phyloP scores from a whole-genome alignment of 2,113 vertebrate genomes.

The Caloenas nicobarica region DNA sequence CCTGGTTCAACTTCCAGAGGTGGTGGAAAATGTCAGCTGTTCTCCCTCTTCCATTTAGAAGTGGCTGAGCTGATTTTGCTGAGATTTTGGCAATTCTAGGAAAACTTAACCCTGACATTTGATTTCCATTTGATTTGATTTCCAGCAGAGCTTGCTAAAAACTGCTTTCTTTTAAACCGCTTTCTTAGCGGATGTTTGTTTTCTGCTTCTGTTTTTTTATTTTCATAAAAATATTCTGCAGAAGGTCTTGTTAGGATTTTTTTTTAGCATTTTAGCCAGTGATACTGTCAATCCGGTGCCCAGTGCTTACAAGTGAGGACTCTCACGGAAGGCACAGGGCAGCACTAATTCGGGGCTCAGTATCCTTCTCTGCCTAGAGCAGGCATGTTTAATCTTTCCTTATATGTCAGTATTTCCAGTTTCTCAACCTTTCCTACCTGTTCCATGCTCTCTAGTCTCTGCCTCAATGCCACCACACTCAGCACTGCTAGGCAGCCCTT shows the following conservation, averaged over 20 bases:
- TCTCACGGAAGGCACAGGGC: neutral
- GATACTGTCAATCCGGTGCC: neutral
- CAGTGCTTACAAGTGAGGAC: neutral
- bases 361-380: neutral
- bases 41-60: neutral
- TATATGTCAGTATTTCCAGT: neutral
- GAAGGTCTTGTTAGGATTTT: neutral
- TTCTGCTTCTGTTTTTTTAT: neutral
- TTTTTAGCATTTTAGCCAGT: neutral
- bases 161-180: neutral
- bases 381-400: neutral
- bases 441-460: neutral
- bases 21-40: neutral
- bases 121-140: neutral
- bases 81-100: neutral
- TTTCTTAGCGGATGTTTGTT: neutral
- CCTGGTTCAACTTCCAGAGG: neutral
- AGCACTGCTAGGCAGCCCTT: neutral
- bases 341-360: constrained; percentile 9
- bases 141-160: neutral
- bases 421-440: neutral
- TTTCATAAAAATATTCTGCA: neutral
- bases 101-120: neutral
- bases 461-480: neutral
- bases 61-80: neutral